These are phyloP conservation scores for Hypomesus transpacificus DNA, from an alignment of 2,113 vertebrate species.

Conservation along the genomic window DNA sequence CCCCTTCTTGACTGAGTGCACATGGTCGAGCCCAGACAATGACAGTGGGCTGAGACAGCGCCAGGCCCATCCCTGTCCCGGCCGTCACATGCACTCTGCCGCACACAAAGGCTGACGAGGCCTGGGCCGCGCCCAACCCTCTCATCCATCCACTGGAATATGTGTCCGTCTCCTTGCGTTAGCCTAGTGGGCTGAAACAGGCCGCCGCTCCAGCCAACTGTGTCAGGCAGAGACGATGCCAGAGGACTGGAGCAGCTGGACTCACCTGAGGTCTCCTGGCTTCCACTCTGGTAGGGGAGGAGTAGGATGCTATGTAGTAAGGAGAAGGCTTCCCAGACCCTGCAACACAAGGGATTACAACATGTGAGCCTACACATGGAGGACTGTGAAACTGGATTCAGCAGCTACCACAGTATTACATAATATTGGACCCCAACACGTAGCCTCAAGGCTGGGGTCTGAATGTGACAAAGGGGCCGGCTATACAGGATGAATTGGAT, in stretches of 20 bases:
- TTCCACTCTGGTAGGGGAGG: slow-evolving; percentile 92
- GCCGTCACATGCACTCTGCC: slow-evolving; percentile 59
- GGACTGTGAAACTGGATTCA: neutral
- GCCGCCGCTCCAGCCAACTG: slow-evolving; percentile 24
- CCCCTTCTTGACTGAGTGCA: slow-evolving; percentile 37
- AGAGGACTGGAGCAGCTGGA: neutral
- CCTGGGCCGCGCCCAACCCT: slow-evolving; percentile 41
- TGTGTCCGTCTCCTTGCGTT: slow-evolving; percentile 54
- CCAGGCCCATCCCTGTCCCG: slow-evolving; percentile 49
- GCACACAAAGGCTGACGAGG: slow-evolving; percentile 59
- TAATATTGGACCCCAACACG: neutral
- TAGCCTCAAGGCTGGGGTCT: slow-evolving; percentile 36
- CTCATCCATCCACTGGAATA: slow-evolving; percentile 46
- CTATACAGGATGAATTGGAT: slow-evolving; percentile 13
- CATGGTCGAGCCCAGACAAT: slow-evolving; percentile 36
- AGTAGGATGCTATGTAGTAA: slow-evolving; percentile 91
- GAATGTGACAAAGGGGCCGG: slow-evolving; percentile 38
- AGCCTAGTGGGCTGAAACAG: slow-evolving; percentile 39
- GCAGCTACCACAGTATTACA: neutral
- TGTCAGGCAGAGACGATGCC: neutral
- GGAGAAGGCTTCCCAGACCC: slow-evolving; percentile 92
- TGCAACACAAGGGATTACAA: slow-evolving; percentile 48
- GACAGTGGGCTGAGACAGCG: slow-evolving; percentile 51
- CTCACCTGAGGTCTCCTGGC: slow-evolving; percentile 89
- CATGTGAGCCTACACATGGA: neutral